Conservation (phyloP, 2,113 vertebrate species). For the Paramisgurnus dabryanus region DNA sequence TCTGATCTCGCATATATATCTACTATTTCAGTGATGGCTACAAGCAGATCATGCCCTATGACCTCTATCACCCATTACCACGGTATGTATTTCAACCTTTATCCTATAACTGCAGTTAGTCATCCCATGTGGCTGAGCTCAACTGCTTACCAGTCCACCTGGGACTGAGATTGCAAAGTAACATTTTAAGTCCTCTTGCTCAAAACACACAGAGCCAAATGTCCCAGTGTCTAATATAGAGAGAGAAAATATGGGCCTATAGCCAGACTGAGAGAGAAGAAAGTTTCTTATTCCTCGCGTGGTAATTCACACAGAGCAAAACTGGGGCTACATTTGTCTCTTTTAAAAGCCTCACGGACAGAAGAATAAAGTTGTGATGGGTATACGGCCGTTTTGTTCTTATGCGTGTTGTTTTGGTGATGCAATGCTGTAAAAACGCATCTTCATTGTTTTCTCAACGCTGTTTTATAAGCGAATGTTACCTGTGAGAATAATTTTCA, state of each 20-base stretch:
- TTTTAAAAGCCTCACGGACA: conserved; percentile 19
- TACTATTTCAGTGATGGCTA: conserved; percentile 92
- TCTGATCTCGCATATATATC: conserved; percentile 3
- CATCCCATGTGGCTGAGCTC: conserved; percentile 7
- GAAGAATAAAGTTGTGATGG: not conserved
- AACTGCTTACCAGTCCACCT: conserved; percentile 41
- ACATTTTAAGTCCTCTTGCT: conserved; percentile 44
- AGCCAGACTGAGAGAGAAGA: conserved; percentile 41
- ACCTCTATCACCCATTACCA: conserved; percentile 98
- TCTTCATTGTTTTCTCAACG: not conserved
- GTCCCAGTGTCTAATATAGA: conserved; percentile 43
- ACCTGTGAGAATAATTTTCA: not conserved
- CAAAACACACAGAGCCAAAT: conserved; percentile 32
- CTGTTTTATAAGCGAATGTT: not conserved
- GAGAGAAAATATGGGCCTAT: conserved; percentile 25
- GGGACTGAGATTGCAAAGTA: conserved; percentile 41
- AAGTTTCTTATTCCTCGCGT: conserved; percentile 35
- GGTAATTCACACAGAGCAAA: not conserved
- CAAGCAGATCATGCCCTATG: conserved; percentile 99
- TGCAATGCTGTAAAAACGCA: not conserved
- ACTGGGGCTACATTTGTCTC: conserved; percentile 8
- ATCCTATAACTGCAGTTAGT: conserved; percentile 14
- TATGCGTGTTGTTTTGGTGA: not conserved
- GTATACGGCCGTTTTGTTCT: not conserved
- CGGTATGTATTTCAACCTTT: conserved; percentile 77